These are phyloP conservation scores for Pachycephus smyrnensis DNA, from an alignment of 2,888 invertebrate species.

Conservation along the genomic window DNA sequence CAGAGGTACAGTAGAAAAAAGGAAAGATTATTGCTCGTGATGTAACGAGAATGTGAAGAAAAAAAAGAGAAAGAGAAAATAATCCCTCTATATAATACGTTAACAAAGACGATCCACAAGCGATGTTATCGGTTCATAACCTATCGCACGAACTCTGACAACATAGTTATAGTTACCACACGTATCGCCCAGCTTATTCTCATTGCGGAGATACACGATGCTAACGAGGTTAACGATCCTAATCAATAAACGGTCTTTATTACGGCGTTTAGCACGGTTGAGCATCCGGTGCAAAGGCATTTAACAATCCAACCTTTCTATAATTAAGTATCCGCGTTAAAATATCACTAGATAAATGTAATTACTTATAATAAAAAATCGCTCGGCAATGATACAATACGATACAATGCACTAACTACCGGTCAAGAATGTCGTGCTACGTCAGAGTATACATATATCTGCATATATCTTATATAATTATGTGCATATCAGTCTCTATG, in stretches of 20 bases:
- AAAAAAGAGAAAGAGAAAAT: background rate
- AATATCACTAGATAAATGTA: background rate
- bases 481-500: background rate
- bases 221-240: background rate
- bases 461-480: background rate
- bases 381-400: background rate
- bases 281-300: background rate
- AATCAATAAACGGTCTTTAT: background rate
- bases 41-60: background rate
- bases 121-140: background rate
- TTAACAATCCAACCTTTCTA: background rate
- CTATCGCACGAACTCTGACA: background rate
- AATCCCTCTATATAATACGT: background rate
- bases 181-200: background rate
- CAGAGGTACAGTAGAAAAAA: background rate
- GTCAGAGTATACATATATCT: background rate
- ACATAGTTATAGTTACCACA: background rate
- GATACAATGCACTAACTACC: background rate
- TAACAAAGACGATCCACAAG: background rate
- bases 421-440: background rate
- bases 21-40: background rate
- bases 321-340: background rate
- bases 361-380: background rate
- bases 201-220: background rate
- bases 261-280: background rate